Percentiles rank a stretch among this genome's conserved stretches.
Evolutionary conservation across 2,113 vertebrate genomes (phyloP).

Genomic region (Irena cyanogastra): DNA sequence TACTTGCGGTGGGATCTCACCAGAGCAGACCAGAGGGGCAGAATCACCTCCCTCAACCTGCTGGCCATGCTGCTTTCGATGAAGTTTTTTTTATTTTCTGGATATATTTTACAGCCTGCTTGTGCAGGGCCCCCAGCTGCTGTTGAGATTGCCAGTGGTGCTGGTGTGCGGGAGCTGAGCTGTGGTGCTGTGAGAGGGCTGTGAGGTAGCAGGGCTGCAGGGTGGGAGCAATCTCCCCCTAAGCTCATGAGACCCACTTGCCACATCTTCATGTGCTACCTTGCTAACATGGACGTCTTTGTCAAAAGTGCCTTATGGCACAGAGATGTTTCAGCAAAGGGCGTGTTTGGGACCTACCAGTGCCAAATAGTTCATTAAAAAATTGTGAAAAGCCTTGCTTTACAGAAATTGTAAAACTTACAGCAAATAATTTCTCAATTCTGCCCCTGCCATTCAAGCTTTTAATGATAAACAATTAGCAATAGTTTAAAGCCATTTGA

Average conservation of each 20-base stretch:
- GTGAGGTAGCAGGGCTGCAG: neutral
- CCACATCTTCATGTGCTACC: rapidly evolving
- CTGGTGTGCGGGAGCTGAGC: neutral
- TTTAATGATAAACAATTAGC: neutral
- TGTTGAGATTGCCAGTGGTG: rapidly evolving
- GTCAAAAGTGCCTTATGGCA: neutral
- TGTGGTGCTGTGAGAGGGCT: no score
- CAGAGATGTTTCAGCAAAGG: rapidly evolving
- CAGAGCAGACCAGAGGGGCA: neutral
- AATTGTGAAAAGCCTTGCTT: neutral
- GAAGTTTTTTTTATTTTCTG: neutral
- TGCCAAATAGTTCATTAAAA: neutral
- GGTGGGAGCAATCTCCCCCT: rapidly evolving
- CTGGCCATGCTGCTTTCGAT: neutral
- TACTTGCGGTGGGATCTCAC: neutral
- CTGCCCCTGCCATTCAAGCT: neutral
- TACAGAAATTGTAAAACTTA: neutral
- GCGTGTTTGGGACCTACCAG: rapidly evolving
- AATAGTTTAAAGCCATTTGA: neutral
- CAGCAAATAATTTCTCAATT: neutral
- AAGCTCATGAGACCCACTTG: rapidly evolving
- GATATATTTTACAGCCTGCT: no score
- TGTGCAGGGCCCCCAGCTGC: no score
- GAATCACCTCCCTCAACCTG: no score
- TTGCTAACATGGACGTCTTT: rapidly evolving